Evolutionary conservation across 2,113 vertebrate species (phyloP), one percentile per base, ranked within the genome.

Genomic region (Podarcis cretensis): DNA sequence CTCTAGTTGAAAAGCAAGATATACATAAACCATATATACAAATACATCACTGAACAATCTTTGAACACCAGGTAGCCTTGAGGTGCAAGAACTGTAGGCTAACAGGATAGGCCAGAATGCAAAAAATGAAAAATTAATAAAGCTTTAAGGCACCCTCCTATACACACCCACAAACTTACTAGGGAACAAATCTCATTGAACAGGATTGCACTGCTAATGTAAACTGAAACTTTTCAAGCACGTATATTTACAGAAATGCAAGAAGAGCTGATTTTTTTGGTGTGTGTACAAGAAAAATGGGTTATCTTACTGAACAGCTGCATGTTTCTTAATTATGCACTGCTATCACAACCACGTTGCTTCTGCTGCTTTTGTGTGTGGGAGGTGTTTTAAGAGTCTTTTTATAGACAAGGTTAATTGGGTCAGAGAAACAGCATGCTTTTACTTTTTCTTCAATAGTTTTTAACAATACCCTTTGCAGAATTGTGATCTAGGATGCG

Each of bases 351-450:
- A 93, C 94, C 95, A 95, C 85, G 90, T 95, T 92, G 90, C 94
- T 90, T 89, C 91, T 94, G 92, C 94, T 94, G 94, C 95, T 96
- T 95, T 92, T 91, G 92, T 4, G 87, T 25, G 94, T 96, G 94
- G 94, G 96, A 97, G 92, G 96, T 95, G 96, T 95, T 94, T 83
- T 30, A 93, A 96, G 95, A 89, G 87, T 85, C 89, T 94, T 96
- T 94, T 95, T 97, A 93, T 95, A 96, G 95, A 93, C 88, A 92
- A 93, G 93, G 95, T 95, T 95, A 96, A 96, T 96, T 95, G 92
- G 95, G 94, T 85, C 88, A 92, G 91, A 92, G 92, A 95, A 94
- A 91, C 89, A 80, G 93, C 90, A 86, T 43, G 89, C 89, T 96
- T 96, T 92, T 93, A 77, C 73, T 80, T 79, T 93, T 89, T 92